These are phyloP conservation scores for Dasypolia templi DNA, from an alignment of 2,888 invertebrate species.

Conservation along the genomic window DNA sequence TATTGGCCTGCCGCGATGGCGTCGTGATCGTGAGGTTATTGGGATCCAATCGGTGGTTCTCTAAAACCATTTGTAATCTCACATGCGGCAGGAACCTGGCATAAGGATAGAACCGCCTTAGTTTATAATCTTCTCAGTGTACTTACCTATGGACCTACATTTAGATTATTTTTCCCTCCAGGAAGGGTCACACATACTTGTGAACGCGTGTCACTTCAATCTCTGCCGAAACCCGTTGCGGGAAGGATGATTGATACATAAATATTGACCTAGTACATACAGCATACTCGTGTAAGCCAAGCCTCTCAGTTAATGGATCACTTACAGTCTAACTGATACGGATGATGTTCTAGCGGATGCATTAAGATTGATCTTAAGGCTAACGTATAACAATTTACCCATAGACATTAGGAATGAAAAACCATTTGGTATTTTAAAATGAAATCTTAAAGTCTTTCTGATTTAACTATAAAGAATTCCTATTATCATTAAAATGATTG, in stretches of 20 bases:
- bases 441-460: no score
- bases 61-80: no score
- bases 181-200: not conserved
- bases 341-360: conserved; percentile 44
- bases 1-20: no score
- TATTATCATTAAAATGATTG: no score
- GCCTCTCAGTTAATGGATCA: conserved; percentile 58
- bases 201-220: conserved; percentile 23
- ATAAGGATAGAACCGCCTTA: not conserved
- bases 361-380: conserved; percentile 42
- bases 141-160: not conserved
- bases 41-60: no score
- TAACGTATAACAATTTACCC: no score
- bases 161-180: not conserved
- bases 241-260: conserved; percentile 56
- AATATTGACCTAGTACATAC: conserved; percentile 52
- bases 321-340: conserved; percentile 46
- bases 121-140: not conserved
- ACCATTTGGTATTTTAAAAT: no score
- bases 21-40: no score
- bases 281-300: conserved; percentile 48
- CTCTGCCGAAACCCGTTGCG: not conserved
- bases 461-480: no score
- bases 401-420: no score
- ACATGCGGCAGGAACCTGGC: no score